Base-by-base conservation (phyloP, 2,113 vertebrate species). In the Phycodurus eques region DNA sequence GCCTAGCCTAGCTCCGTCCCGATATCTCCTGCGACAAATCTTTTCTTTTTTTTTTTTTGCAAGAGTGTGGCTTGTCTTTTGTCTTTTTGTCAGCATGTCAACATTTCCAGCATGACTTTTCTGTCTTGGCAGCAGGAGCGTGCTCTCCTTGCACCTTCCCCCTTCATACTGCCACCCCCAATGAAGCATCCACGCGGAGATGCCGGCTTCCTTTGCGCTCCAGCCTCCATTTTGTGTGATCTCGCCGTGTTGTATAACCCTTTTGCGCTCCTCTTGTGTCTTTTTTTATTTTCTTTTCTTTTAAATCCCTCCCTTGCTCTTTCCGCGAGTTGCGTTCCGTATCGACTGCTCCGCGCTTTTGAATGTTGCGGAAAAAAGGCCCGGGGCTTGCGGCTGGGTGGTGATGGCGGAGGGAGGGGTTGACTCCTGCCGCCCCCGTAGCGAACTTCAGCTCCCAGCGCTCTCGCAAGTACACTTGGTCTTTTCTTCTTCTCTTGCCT, bases 361-460 rank as follows among this genome's bases (percentile, higher is more conserved):
- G 91, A 93, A 92, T 93, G 91, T 92, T 90, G 91, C 73, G 86
- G 88, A 13, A 57, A 90, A 85, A 89, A 83, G 88, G 91, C 92
- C 93, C 79, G 86, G 83, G 93, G 92, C 91, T 89, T 88, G 88
- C 84, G 89, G 86, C 90, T 86, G 86, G 90, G 90, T 88, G 87
- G 83, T 66, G 64, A 61, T 35, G 59, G 64, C 22, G 64, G 22
- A 31, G 44, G 64, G 88, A 88, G 90, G 89, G 81, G 85, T 92
- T 92, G 93, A 93, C 92, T 93, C 91, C 90, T 92, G 91, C 93
- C 93, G 92, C 93, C 93, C 92, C 93, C 92, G 69, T 92, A 91
- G 89, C 93, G 92, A 94, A 93, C 93, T 93, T 88, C 85, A 90
- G 90, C 91, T 93, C 91, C 90, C 87, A 91, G 90, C 89, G 85